A percentile compares a stretch with the other conserved stretches of the same genome.
Evolutionary conservation across 2,888 invertebrate genomes (phyloP).

Genomic region (Drosophila hawaiiensis): DNA sequence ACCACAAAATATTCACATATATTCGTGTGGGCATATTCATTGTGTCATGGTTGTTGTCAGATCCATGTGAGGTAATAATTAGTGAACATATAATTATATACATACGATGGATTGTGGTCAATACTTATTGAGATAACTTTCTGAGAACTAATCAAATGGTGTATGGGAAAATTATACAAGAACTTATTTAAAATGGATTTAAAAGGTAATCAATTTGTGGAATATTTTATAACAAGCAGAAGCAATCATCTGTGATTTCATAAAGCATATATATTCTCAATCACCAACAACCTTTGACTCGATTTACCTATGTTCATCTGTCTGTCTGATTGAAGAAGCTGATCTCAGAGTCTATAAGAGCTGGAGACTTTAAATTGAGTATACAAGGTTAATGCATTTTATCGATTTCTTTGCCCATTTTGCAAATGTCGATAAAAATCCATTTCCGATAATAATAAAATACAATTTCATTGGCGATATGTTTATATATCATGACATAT

Average conservation of each 20-base stretch:
- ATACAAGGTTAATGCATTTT: not conserved
- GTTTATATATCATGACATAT: not conserved
- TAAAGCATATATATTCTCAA: not conserved
- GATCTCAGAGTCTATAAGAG: not conserved
- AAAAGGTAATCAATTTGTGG: not conserved
- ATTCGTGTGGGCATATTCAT: conserved; percentile 6
- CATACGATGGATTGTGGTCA: not conserved
- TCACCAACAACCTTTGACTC: not conserved
- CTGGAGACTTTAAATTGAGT: not conserved
- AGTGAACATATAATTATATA: not conserved
- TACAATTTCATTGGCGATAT: not conserved
- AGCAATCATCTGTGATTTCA: not conserved
- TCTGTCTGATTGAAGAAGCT: not conserved
- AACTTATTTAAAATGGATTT: not conserved
- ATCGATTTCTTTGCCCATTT: not conserved
- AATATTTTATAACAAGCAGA: not conserved
- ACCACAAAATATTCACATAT: conserved; percentile 16
- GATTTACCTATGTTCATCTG: not conserved
- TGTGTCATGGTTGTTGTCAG: conserved; percentile 5
- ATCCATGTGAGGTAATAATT: not conserved
- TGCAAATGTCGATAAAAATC: not conserved
- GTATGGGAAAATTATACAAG: not conserved
- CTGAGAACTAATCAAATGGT: not conserved
- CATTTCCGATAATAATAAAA: not conserved
- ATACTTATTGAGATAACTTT: not conserved